phyloP scores from a whole-genome alignment of 2,888 invertebrate genomes.

The Melolontha melolontha region DNA sequence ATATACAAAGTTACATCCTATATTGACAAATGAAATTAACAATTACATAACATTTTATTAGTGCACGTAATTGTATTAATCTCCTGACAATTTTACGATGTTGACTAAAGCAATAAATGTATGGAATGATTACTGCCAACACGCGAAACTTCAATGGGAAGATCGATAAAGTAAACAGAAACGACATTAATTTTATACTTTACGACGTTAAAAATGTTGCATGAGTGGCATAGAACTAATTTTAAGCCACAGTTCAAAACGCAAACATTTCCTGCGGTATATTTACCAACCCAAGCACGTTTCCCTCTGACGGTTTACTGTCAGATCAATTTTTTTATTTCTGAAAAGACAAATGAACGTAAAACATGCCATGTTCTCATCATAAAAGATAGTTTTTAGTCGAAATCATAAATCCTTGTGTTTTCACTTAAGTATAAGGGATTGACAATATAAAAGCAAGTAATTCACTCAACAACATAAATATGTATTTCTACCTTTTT shows the following conservation, averaged over 20 bases:
- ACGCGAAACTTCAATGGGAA: constrained; percentile 1
- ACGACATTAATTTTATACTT: constrained; percentile 20
- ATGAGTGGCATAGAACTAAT: constrained; percentile 11
- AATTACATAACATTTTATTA: constrained; percentile 10
- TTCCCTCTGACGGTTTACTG: constrained; percentile 8
- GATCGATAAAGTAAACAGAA: constrained; percentile 28
- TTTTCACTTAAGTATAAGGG: too few relatives aligned
- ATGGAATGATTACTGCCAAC: constrained; percentile 10
- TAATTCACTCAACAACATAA: too few relatives aligned
- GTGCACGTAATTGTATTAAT: constrained; percentile 17
- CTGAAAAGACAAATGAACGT: constrained; percentile 6
- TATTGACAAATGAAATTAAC: constrained; percentile 6
- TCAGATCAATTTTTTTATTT: neutral
- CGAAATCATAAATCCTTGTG: neutral
- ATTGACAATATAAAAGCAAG: too few relatives aligned
- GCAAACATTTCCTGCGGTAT: constrained; percentile 14
- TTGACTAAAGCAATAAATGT: constrained; percentile 17
- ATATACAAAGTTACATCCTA: neutral
- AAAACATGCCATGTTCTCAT: neutral
- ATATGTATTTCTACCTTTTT: too few relatives aligned
- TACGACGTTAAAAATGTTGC: constrained; percentile 28
- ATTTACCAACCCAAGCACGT: neutral
- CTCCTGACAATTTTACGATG: constrained; percentile 35
- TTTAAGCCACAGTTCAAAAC: constrained; percentile 24
- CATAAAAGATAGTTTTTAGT: constrained; percentile 9